Conservation (phyloP, 1,140 invertebrate species). For the Drosophila willistoni region DNA sequence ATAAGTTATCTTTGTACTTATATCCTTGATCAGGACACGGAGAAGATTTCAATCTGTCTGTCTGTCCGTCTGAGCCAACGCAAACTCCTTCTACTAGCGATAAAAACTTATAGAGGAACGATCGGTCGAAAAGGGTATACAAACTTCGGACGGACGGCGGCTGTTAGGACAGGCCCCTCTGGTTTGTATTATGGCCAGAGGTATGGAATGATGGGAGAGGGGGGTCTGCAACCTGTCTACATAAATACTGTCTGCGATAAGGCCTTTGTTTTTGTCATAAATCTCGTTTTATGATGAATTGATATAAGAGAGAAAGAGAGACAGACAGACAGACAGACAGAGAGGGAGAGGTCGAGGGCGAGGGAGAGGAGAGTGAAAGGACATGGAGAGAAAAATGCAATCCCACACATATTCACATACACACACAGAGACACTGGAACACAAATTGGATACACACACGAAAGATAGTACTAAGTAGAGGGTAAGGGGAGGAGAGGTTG, state of each 20-base stretch:
- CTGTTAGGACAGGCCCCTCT: no score
- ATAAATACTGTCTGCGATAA: conserved; percentile 83
- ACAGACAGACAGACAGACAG: conserved; percentile 22
- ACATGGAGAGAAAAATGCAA: conserved; percentile 36
- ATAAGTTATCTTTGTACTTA: no score
- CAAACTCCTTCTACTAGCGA: no score
- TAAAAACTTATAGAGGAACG: no score
- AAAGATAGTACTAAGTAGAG: not conserved
- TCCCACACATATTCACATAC: conserved; percentile 18
- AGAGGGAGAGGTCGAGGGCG: conserved; percentile 5
- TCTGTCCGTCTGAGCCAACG: no score
- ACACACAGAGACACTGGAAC: conserved; percentile 33
- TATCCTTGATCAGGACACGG: no score
- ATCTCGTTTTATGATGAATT: conserved; percentile 83
- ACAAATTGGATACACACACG: conserved; percentile 50
- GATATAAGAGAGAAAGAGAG: conserved; percentile 51
- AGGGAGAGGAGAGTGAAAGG: conserved; percentile 26
- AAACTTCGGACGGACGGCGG: no score
- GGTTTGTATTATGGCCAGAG: conserved; percentile 38
- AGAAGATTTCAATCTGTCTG: no score
- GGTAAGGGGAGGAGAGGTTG: not conserved
- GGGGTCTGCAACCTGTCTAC: conserved; percentile 72
- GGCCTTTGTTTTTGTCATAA: conserved; percentile 83
- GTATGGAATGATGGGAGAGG: not conserved
- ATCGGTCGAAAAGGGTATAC: no score